Evolutionary conservation across 1,140 invertebrate genomes (phyloP).

Genomic region (Drosophila micromelanica): DNA sequence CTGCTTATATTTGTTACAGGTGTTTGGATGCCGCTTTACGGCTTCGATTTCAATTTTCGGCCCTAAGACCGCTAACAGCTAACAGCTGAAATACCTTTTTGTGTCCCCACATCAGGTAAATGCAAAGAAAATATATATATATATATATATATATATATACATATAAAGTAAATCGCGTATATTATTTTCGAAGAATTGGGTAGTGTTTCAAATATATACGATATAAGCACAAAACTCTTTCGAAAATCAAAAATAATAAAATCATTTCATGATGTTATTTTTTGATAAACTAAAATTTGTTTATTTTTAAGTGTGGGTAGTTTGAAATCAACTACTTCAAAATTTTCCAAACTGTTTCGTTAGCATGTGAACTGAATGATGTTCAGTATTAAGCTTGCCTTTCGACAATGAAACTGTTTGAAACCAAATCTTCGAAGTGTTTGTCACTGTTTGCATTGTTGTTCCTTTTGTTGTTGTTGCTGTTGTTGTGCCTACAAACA

Average conservation of each 20-base stretch:
- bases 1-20: constrained; percentile 43
- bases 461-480: constrained; percentile 26
- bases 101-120: background rate
- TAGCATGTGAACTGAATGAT: background rate
- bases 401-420: constrained; percentile 36
- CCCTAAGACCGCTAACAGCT: constrained; percentile 41
- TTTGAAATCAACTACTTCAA: background rate
- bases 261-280: too few species aligned
- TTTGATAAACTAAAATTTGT: too few species aligned
- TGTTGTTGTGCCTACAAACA: constrained; percentile 35
- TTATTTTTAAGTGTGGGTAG: background rate
- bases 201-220: too few species aligned
- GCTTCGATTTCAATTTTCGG: constrained; percentile 75
- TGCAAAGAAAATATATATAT: background rate
- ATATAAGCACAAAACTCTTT: too few species aligned
- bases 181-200: too few species aligned
- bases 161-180: too few species aligned
- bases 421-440: constrained; percentile 44
- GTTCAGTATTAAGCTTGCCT: constrained; percentile 36
- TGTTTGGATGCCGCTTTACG: constrained; percentile 57
- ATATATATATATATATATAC: too few species aligned
- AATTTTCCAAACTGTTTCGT: background rate
- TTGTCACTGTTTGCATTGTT: constrained; percentile 2
- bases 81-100: constrained; percentile 41
- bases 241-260: too few species aligned